phyloP scores from a whole-genome alignment of 2,113 vertebrate genomes.

The Anguilla japonica region DNA sequence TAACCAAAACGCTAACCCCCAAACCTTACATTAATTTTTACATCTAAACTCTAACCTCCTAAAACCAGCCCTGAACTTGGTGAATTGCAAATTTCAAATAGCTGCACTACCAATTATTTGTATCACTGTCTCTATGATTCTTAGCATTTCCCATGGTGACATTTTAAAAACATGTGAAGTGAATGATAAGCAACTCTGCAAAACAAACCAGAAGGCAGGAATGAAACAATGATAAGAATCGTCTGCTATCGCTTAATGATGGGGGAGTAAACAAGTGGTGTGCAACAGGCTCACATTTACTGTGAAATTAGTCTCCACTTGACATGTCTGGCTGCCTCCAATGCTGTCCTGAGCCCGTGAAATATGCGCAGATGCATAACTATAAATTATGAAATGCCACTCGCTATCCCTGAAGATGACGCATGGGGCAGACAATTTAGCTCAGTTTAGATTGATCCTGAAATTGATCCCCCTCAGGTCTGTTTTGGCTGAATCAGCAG shows the following conservation, averaged over 20 bases:
- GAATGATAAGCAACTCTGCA: background rate
- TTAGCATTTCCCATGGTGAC: background rate
- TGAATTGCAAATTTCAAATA: too few relatives aligned
- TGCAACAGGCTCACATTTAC: conserved; percentile 7
- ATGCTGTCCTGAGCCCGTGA: conserved; percentile 47
- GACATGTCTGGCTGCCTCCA: conserved; percentile 41
- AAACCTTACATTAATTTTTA: background rate
- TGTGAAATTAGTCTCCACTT: conserved; percentile 43
- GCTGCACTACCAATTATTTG: background rate
- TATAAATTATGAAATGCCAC: conserved; percentile 52
- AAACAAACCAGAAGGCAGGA: background rate
- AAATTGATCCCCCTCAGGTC: conserved; percentile 55
- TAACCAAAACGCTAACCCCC: background rate
- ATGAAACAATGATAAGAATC: background rate
- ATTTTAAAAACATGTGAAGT: background rate
- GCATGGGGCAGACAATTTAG: conserved; percentile 48
- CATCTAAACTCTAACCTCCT: too few relatives aligned
- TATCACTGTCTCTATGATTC: background rate
- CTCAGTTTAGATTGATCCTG: conserved; percentile 62
- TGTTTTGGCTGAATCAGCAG: conserved; percentile 63
- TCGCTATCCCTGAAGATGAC: conserved; percentile 48
- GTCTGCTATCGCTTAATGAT: background rate
- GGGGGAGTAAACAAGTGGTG: background rate
- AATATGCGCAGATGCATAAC: conserved; percentile 37
- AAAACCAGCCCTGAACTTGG: too few relatives aligned